Base-by-base conservation (phyloP, 2,888 invertebrate genomes). In the Leptura quadrifasciata region DNA sequence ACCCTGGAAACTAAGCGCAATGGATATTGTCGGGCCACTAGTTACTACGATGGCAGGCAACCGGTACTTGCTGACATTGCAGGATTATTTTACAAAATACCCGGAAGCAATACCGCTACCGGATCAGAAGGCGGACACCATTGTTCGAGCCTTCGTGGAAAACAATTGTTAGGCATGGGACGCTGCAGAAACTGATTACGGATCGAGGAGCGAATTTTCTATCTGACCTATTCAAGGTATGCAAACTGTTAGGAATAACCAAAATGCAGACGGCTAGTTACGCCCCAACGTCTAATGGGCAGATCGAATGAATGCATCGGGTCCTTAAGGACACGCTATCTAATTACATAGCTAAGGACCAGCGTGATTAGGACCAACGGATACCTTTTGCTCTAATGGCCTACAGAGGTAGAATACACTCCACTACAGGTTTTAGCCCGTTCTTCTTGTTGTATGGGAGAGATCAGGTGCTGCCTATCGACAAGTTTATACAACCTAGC, bases 271-370 rank as follows among this genome's bases (percentile, higher is more conserved):
- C n/a, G n/a, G n/a, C n/a, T n/a, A n/a, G n/a, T n/a, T n/a, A n/a
- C n/a, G n/a, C n/a, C 80, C 78, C 80, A 57, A 86, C 85, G 1
- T 81, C 84, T 0, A 74, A 88, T 67, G 86, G 86, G 3, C 74
- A 82, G 54, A 74, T 87, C 0, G 87, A 87, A 71, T 52, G 86
- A 57, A 76, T 81, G 52, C 86, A 87, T 54, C 65, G 85, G 54
- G 77, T 79, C 1, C 58, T 87, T 0, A 85, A 81, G 64, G 81
- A 84, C 24, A 80, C 80, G 64, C 39, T 87, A 3, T 79, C 82
- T 2, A 84, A 85, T 61, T 85, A 82, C 64, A 79, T 86, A 0
- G 24, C 67, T 0, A 60, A 85, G 85, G 86, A 86, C 61, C n/a
- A n/a, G n/a, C n/a, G n/a, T n/a, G n/a, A n/a, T n/a, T n/a, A n/a